Evolutionary conservation across 2,113 vertebrate species (phyloP).

Genomic region (Lepus americanus): DNA sequence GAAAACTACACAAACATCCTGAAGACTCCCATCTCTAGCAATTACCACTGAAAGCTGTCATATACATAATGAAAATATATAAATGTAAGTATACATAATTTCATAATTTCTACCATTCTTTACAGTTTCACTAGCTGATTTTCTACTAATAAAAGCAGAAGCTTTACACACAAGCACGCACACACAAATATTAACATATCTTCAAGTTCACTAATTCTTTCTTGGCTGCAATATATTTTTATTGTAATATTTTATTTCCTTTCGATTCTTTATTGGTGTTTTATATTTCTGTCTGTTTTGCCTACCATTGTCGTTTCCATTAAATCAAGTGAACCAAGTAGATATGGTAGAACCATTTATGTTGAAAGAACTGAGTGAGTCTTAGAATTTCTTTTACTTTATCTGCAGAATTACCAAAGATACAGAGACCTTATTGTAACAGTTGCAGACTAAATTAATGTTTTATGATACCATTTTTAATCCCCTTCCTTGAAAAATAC

Average conservation of each 20-base stretch:
- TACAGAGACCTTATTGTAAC: background rate
- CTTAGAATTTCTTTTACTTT: background rate
- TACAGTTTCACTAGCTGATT: background rate
- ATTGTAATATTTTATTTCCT: background rate
- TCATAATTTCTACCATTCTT: background rate
- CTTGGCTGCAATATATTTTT: background rate
- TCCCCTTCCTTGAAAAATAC: background rate
- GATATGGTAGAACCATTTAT: background rate
- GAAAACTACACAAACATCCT: background rate
- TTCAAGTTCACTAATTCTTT: background rate
- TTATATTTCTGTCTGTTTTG: no score
- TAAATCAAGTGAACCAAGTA: no score
- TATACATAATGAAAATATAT: background rate
- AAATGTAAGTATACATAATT: background rate
- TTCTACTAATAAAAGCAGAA: background rate
- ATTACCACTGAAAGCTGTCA: background rate
- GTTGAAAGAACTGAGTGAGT: background rate
- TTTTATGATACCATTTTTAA: background rate
- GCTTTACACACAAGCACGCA: background rate
- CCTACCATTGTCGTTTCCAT: background rate
- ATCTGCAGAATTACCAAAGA: background rate
- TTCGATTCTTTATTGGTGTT: background rate
- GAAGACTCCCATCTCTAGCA: background rate
- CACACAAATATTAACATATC: background rate
- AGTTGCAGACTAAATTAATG: background rate